Conservation (phyloP, 2,113 vertebrate genomes). For the Monarcha castaneiventris region DNA sequence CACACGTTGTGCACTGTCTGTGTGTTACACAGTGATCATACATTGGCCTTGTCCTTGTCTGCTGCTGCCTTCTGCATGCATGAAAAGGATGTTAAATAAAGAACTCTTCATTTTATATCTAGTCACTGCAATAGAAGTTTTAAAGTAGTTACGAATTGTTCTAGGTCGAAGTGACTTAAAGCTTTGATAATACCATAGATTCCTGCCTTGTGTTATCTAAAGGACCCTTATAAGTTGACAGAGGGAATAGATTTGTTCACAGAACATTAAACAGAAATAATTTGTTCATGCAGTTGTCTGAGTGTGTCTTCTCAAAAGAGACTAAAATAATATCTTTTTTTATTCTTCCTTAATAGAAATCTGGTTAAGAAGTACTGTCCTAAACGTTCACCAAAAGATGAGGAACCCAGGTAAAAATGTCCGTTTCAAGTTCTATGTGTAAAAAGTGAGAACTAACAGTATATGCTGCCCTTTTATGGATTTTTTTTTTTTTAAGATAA, state of each 20-base stretch:
- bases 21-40: not conserved
- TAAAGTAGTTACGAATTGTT: not conserved
- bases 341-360: slow-evolving; percentile 76
- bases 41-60: not conserved
- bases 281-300: not conserved
- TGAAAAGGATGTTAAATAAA: not conserved
- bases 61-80: not conserved
- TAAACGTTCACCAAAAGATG: slow-evolving; percentile 93
- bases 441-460: not conserved
- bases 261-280: not conserved
- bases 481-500: not conserved
- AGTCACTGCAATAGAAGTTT: not conserved
- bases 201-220: not conserved
- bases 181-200: not conserved
- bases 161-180: not conserved
- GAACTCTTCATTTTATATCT: not conserved
- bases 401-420: slow-evolving; percentile 89
- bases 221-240: not conserved
- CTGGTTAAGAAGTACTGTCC: slow-evolving; percentile 97
- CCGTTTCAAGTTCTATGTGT: not conserved
- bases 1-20: not conserved
- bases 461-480: not conserved
- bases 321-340: not conserved
- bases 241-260: not conserved
- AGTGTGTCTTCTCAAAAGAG: not conserved